Evolutionary conservation across 2,888 invertebrate genomes (phyloP), one percentile per base, ranked within the genome.

Genomic region (Endotricha flammealis): DNA sequence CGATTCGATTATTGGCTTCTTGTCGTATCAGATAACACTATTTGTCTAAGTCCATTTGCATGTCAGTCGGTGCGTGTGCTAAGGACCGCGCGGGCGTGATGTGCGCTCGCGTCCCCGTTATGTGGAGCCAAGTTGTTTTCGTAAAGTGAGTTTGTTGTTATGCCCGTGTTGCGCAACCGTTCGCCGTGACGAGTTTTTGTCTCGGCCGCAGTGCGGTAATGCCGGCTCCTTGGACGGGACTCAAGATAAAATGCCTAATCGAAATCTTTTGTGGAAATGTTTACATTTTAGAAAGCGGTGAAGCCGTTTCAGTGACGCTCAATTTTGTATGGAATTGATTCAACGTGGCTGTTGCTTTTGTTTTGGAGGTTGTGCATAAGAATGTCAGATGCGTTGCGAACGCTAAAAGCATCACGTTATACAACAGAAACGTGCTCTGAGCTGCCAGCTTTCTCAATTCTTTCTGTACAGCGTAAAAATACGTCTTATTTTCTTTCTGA

Each of bases 91-190:
- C 47, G 46, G 44, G 17, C 17, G 30, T 36, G 41, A 20, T 28
- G 35, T 17, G 24, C 22, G 14, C 10, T n/a, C 11, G 24, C 17
- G 29, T 44, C 33, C 38, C 32, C 13, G 32, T 36, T 42, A 80
- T 81, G 81, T 80, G 81, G 81, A 76, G 64, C 58, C 79, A 77
- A 64, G 72, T 76, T 42, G 65, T 72, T 46, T 57, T 61, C 39
- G 68, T 65, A 28, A 80, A 78, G 81, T 81, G 56, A 70, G 71
- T 68, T 43, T 35, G 10, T 30, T 33, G 39, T 37, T 39, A 44
- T 42, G 42, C 33, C 20, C 36, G 37, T 36, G 36, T 42, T 43
- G 32, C 38, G 38, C 36, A 41, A 38, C n/a, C 27, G 13, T 23
- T 9, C 14, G 9, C 12, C n/a, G 7, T 17, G 25, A 28, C 39